phyloP scores from a whole-genome alignment of 2,888 invertebrate genomes.

The Phasia obesa region DNA sequence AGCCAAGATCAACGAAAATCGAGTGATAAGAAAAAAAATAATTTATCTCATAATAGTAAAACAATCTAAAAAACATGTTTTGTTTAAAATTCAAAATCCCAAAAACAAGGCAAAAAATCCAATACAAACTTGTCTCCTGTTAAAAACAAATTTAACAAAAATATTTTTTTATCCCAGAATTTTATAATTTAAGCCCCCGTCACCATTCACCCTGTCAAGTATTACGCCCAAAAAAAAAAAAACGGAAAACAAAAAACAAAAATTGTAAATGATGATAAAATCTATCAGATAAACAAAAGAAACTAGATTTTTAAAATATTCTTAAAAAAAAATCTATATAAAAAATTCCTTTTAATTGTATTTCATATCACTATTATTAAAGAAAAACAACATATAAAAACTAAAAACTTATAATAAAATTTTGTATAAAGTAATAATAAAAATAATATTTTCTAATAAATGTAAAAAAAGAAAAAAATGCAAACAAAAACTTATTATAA shows the following conservation, averaged over 20 bases:
- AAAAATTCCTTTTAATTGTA: conserved; percentile 62
- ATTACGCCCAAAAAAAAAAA: conserved; percentile 25
- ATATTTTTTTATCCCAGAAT: background rate
- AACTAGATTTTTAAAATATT: conserved; percentile 30
- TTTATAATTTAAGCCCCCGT: background rate
- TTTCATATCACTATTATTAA: conserved; percentile 67
- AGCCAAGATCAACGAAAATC: conserved; percentile 82
- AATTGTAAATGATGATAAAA: conserved; percentile 48
- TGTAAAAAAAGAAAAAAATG: conserved; percentile 38
- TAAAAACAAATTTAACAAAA: conserved; percentile 31
- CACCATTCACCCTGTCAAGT: background rate
- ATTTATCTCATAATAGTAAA: conserved; percentile 30
- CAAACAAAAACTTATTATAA: conserved; percentile 27
- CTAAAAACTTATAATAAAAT: conserved; percentile 11
- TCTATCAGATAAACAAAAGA: conserved; percentile 35
- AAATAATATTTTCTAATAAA: conserved; percentile 32
- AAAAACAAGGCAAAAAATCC: background rate
- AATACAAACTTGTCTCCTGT: conserved; percentile 34
- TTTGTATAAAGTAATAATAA: conserved; percentile 54
- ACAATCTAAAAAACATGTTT: conserved; percentile 5
- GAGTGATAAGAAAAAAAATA: conserved; percentile 78
- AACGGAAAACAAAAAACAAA: background rate
- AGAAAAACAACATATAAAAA: background rate
- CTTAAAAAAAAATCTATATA: conserved; percentile 31
- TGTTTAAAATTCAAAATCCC: background rate